Conservation (phyloP, 2,888 invertebrate species). For the Tipula vernalis region DNA sequence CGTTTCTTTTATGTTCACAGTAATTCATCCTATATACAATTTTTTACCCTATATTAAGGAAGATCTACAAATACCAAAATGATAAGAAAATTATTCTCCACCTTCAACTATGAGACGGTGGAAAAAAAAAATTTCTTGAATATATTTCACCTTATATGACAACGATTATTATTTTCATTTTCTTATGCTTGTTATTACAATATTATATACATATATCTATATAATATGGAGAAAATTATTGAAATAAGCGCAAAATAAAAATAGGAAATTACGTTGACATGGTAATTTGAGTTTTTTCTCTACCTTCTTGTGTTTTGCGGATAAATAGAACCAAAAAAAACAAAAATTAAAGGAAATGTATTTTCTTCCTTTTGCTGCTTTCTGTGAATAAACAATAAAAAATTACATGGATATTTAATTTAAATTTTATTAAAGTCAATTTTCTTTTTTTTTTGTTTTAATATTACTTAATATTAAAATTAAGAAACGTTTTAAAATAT, state of each 20-base stretch:
- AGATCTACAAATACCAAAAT: background rate
- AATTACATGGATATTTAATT: background rate
- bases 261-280: background rate
- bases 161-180: background rate
- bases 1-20: background rate
- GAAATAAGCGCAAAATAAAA: background rate
- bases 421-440: background rate
- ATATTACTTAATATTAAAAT: background rate
- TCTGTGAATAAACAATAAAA: background rate
- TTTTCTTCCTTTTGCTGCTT: background rate
- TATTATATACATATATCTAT: background rate
- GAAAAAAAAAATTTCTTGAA: background rate
- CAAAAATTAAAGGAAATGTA: background rate
- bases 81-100: background rate
- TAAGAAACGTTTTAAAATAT: background rate
- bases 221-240: background rate
- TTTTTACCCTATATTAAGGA: background rate
- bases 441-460: background rate
- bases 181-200: background rate
- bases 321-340: background rate
- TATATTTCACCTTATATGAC: background rate
- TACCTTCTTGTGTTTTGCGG: background rate
- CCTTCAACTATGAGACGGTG: background rate
- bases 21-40: background rate
- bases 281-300: background rate